phyloP scores from a whole-genome alignment of 2,888 invertebrate genomes.

The Lasioglossum calceatum region DNA sequence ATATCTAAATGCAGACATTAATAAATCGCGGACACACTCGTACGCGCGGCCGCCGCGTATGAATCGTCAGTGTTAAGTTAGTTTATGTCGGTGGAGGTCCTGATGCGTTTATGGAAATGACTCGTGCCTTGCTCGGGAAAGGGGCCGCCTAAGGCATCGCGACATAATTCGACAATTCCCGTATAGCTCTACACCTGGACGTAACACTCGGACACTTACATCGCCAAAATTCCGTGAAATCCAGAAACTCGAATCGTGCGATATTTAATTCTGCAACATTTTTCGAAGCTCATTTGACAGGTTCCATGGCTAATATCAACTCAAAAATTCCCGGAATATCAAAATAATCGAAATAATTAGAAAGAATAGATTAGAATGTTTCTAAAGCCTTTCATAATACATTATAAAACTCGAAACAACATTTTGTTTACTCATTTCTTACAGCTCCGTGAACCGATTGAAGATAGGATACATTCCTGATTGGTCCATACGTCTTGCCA shows the following conservation, averaged over 20 bases:
- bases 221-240: conserved; percentile 24
- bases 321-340: background rate
- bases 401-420: no score
- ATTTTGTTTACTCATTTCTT: no score
- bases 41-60: conserved; percentile 47
- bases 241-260: background rate
- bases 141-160: conserved; percentile 70
- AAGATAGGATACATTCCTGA: no score
- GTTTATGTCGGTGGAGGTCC: conserved; percentile 73
- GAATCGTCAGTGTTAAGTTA: conserved; percentile 73
- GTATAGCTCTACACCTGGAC: conserved; percentile 45
- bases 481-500: no score
- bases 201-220: conserved; percentile 45
- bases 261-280: background rate
- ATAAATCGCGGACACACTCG: conserved; percentile 77
- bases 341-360: no score
- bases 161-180: conserved; percentile 74
- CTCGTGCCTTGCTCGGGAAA: conserved; percentile 74
- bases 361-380: no score
- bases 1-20: conserved; percentile 81
- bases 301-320: background rate
- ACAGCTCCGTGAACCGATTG: no score
- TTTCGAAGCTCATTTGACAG: no score
- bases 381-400: no score
- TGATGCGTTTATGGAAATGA: conserved; percentile 81